A percentile compares a stretch with the other conserved stretches of the same genome.
Conservation (phyloP, 2,888 invertebrate species). For the Andrena hattorfiana region DNA sequence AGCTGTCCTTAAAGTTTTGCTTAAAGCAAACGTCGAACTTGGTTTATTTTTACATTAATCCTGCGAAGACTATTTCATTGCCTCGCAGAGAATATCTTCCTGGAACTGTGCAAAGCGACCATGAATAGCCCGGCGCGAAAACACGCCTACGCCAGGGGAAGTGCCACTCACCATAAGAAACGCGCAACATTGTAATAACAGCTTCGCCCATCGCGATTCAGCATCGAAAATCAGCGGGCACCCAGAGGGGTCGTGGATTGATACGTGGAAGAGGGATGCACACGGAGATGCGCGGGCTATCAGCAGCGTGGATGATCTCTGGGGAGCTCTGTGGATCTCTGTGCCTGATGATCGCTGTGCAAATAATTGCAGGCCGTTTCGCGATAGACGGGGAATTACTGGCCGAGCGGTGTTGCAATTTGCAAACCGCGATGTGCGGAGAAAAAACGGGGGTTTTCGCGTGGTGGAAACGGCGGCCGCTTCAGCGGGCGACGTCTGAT, state of each 20-base stretch:
- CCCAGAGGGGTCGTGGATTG: constrained; percentile 6
- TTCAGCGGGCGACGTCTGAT: constrained; percentile 25
- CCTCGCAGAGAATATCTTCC: too few species aligned
- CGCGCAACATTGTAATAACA: constrained; percentile 23
- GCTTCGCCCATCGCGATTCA: constrained; percentile 3
- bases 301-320: neutral
- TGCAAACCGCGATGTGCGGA: constrained; percentile 67
- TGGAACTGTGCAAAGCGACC: too few species aligned
- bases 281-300: constrained; percentile 5
- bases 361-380: constrained; percentile 36
- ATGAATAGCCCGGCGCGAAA: too few species aligned
- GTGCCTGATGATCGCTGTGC: neutral
- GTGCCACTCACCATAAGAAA: neutral
- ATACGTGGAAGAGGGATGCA: constrained; percentile 23
- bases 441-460: constrained; percentile 7
- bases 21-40: too few species aligned
- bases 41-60: too few species aligned
- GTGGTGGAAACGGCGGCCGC: constrained; percentile 6
- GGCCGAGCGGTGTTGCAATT: constrained; percentile 75
- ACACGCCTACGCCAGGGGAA: too few species aligned
- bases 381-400: constrained; percentile 41
- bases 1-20: too few species aligned
- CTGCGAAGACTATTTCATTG: too few species aligned
- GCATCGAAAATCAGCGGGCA: constrained; percentile 3
- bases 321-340: neutral